phyloP scores from a whole-genome alignment of 1,140 invertebrate genomes.

The Nasonia longicornis region DNA sequence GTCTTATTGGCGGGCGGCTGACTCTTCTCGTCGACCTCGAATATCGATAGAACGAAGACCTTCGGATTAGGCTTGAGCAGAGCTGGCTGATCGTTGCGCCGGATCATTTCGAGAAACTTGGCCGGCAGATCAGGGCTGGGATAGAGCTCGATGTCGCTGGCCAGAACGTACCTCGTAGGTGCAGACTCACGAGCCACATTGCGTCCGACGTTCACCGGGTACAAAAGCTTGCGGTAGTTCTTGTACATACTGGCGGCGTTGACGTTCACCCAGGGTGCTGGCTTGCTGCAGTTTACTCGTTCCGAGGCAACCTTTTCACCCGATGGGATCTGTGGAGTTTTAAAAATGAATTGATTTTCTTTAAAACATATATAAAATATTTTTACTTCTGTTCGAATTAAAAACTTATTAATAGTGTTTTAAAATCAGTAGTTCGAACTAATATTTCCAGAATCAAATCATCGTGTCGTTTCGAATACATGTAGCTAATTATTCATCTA shows the following conservation, averaged over 20 bases:
- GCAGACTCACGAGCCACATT: conserved; percentile 87
- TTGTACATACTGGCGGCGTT: conserved; percentile 79
- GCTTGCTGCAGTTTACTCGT: conserved; percentile 77
- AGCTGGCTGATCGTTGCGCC: conserved; percentile 75
- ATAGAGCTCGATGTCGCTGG: conserved; percentile 90
- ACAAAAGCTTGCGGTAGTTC: conserved; percentile 82
- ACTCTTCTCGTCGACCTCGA: conserved; percentile 82
- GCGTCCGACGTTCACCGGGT: conserved; percentile 89
- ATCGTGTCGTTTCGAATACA: too few species aligned
- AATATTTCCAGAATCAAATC: too few species aligned
- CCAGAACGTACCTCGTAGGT: conserved; percentile 85
- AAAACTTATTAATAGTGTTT: too few species aligned
- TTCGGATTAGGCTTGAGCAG: conserved; percentile 77
- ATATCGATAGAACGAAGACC: conserved; percentile 86
- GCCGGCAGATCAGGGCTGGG: conserved; percentile 82
- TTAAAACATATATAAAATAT: too few species aligned
- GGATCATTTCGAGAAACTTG: conserved; percentile 86
- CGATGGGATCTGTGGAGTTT: conserved; percentile 73
- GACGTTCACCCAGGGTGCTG: conserved; percentile 78
- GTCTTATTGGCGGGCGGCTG: conserved; percentile 81
- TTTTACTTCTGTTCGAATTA: too few species aligned
- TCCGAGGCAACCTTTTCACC: conserved; percentile 73
- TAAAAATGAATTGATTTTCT: too few species aligned
- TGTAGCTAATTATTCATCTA: too few species aligned
- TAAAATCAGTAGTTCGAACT: too few species aligned